Conservation (phyloP, 2,113 vertebrate species). For the Perca flavescens region DNA sequence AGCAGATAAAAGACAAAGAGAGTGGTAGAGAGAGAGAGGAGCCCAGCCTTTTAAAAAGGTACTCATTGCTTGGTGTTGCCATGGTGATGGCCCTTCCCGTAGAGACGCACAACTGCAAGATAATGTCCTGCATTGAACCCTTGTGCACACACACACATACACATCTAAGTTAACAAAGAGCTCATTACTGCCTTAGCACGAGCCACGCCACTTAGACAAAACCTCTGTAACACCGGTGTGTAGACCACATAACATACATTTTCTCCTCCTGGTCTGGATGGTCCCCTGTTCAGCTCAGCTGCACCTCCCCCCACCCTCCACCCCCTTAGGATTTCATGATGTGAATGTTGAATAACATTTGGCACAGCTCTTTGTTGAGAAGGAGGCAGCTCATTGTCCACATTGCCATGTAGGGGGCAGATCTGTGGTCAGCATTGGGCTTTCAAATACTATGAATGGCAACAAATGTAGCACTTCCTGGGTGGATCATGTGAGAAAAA, state of each 20-base stretch:
- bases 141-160: slow-evolving; percentile 2
- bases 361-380: neutral
- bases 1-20: slow-evolving; percentile 51
- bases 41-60: slow-evolving; percentile 52
- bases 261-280: neutral
- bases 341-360: neutral
- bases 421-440: neutral
- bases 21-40: slow-evolving; percentile 1
- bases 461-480: neutral
- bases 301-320: neutral
- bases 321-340: neutral
- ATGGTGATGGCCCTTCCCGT: slow-evolving; percentile 63
- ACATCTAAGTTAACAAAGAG: slow-evolving; percentile 31
- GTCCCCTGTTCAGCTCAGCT: neutral
- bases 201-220: neutral
- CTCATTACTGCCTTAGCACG: slow-evolving; percentile 2
- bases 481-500: neutral
- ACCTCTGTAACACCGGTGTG: neutral
- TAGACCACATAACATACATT: neutral
- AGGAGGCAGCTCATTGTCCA: neutral
- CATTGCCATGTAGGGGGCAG: too few relatives aligned
- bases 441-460: neutral
- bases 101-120: slow-evolving; percentile 37
- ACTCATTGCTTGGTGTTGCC: slow-evolving; percentile 77
- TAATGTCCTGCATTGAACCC: slow-evolving; percentile 20